Conservation (phyloP, 2,888 invertebrate species). For the Tromatobia lineatoria region DNA sequence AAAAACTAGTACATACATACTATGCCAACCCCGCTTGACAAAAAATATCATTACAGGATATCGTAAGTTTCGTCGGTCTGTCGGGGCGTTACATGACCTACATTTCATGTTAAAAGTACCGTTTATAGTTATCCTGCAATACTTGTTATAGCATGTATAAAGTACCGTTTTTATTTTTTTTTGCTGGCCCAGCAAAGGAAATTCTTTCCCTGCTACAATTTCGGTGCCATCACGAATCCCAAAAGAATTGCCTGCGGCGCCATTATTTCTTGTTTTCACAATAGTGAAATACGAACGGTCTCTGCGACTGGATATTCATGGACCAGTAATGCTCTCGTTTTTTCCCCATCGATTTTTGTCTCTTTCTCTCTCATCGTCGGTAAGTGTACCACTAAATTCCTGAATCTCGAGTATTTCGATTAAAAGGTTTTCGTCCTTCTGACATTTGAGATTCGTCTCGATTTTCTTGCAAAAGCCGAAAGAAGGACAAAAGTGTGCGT, state of each 20-base stretch:
- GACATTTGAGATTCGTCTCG: conserved; percentile 72
- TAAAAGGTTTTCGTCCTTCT: conserved; percentile 29
- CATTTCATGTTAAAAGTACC: conserved; percentile 52
- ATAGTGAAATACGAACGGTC: conserved; percentile 28
- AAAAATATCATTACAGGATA: background rate
- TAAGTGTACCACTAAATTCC: conserved; percentile 70
- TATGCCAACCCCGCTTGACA: conserved; percentile 20
- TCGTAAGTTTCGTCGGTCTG: background rate
- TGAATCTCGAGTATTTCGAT: conserved; percentile 66
- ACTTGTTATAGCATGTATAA: background rate
- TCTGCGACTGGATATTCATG: background rate
- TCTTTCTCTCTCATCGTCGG: background rate
- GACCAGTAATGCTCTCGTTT: conserved; percentile 6
- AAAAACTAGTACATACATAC: background rate
- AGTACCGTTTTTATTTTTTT: conserved; percentile 19
- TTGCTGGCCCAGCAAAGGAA: background rate
- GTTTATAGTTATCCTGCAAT: background rate
- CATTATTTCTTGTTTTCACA: conserved; percentile 36
- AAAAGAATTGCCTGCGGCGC: background rate
- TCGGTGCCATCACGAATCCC: background rate
- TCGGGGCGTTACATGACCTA: conserved; percentile 41
- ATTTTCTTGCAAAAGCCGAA: conserved; percentile 36
- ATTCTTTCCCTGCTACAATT: background rate
- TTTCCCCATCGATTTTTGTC: conserved; percentile 9
- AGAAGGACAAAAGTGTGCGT: conserved; percentile 46